These are phyloP conservation scores for Montifringilla adamsi DNA, from an alignment of 2,113 vertebrate species.

Conservation along the genomic window DNA sequence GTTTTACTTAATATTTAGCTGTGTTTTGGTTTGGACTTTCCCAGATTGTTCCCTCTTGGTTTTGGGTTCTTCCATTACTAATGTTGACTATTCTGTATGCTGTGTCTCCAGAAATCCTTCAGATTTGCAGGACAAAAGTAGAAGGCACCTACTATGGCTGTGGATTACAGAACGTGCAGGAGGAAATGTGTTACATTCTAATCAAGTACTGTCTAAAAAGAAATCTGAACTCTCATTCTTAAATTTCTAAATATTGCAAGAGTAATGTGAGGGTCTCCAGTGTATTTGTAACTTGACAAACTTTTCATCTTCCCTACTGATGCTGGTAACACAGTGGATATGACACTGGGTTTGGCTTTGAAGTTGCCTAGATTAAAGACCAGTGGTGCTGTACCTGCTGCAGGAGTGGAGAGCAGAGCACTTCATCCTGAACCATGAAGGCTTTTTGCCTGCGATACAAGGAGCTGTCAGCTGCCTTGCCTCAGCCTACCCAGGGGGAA, in stretches of 20 bases:
- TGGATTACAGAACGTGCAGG: not conserved
- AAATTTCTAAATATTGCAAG: not conserved
- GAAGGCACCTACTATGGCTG: not conserved
- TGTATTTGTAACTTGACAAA: not conserved
- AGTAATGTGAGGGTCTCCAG: not conserved
- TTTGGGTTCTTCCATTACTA: not conserved
- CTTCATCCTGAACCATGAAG: not conserved
- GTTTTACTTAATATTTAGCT: not conserved
- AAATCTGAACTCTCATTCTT: not conserved
- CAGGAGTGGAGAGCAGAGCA: not conserved
- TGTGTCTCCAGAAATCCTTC: not conserved
- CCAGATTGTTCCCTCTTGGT: not conserved
- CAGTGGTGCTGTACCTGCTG: not conserved
- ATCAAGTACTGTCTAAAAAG: constrained; percentile 4
- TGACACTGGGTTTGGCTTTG: not conserved
- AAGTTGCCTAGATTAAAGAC: not conserved
- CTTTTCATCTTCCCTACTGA: not conserved
- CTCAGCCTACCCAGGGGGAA: not conserved
- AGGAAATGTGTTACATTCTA: not conserved
- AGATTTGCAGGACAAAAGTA: not conserved
- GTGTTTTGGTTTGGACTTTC: not conserved
- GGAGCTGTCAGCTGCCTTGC: not conserved
- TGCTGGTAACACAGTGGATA: not conserved
- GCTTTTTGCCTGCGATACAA: not conserved
- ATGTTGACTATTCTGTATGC: not conserved